These are phyloP conservation scores for Cossypha niveicapilla DNA, from an alignment of 2,797 vertebrate genomes.

Conservation along the genomic window DNA sequence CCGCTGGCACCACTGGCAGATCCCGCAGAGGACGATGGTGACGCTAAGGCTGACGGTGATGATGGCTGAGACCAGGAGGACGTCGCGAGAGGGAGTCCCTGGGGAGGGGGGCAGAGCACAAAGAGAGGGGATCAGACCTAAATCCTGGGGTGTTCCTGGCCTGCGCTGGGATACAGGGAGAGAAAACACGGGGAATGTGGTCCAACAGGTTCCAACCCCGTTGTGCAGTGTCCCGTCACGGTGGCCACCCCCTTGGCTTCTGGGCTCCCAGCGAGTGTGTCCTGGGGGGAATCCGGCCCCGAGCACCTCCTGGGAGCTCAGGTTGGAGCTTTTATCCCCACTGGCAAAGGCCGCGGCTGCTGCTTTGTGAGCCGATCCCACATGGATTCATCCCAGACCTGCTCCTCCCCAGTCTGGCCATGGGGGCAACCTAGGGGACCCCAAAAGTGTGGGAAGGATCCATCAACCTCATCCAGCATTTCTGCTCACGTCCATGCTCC, in stretches of 20 bases:
- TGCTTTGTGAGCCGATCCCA: too few species aligned
- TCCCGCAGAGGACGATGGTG: slow-evolving; percentile 94
- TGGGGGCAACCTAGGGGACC: background rate
- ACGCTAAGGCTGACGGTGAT: slow-evolving; percentile 96
- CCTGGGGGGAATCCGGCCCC: background rate
- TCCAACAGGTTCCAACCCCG: background rate
- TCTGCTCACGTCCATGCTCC: fast-evolving
- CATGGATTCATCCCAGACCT: too few species aligned
- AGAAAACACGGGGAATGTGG: fast-evolving
- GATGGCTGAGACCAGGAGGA: slow-evolving; percentile 95
- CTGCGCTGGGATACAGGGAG: fast-evolving
- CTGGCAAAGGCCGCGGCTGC: background rate
- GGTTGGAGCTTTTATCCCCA: background rate
- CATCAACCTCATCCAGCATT: background rate
- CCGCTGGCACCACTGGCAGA: slow-evolving; percentile 99
- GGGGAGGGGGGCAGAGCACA: background rate
- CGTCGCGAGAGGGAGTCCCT: slow-evolving; percentile 93
- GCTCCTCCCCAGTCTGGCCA: background rate
- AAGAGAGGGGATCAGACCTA: fast-evolving
- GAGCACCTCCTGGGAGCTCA: background rate
- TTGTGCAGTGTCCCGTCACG: fast-evolving
- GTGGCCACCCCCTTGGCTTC: background rate
- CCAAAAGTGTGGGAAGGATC: background rate
- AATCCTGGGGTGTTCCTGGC: fast-evolving
- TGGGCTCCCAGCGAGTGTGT: fast-evolving